phyloP scores from a whole-genome alignment of 2,797 vertebrate genomes.

The Lutjanus campechanus region DNA sequence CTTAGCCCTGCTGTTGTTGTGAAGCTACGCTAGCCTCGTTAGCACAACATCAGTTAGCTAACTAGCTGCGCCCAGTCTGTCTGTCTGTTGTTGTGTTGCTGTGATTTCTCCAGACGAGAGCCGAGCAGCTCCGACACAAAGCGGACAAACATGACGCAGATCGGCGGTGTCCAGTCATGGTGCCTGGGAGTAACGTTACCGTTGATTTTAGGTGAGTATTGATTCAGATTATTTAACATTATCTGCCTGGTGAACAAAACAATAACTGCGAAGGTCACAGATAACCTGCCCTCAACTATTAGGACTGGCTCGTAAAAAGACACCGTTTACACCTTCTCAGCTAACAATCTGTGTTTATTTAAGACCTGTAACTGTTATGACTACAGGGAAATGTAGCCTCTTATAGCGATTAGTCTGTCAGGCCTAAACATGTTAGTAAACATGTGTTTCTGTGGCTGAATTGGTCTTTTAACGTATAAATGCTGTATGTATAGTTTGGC shows the following conservation, averaged over 20 bases:
- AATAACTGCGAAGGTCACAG: conserved; percentile 42
- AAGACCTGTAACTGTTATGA: background rate
- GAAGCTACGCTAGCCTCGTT: conserved; percentile 58
- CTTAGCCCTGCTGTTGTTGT: background rate
- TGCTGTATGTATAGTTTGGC: too few relatives aligned
- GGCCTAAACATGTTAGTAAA: background rate
- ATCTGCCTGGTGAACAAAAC: background rate
- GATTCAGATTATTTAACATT: background rate
- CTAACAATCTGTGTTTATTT: too few relatives aligned
- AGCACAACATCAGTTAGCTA: conserved; percentile 30
- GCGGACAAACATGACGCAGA: conserved; percentile 74
- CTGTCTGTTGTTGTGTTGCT: conserved; percentile 27
- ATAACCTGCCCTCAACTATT: background rate
- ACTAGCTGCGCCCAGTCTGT: conserved; percentile 13
- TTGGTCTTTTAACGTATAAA: background rate
- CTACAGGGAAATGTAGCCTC: rapidly evolving
- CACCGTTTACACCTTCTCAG: rapidly evolving
- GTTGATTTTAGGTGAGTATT: conserved; percentile 79
- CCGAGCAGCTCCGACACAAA: conserved; percentile 20
- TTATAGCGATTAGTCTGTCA: background rate
- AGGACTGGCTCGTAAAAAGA: background rate
- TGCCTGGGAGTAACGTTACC: conserved; percentile 56
- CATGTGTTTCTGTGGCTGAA: background rate
- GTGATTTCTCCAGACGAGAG: conserved; percentile 38
- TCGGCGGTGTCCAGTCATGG: conserved; percentile 49